Percentiles rank a stretch among this genome's conserved stretches.
Evolutionary conservation across 2,888 invertebrate species (phyloP).

Genomic region (Kuschelorhynchus macadamiae): DNA sequence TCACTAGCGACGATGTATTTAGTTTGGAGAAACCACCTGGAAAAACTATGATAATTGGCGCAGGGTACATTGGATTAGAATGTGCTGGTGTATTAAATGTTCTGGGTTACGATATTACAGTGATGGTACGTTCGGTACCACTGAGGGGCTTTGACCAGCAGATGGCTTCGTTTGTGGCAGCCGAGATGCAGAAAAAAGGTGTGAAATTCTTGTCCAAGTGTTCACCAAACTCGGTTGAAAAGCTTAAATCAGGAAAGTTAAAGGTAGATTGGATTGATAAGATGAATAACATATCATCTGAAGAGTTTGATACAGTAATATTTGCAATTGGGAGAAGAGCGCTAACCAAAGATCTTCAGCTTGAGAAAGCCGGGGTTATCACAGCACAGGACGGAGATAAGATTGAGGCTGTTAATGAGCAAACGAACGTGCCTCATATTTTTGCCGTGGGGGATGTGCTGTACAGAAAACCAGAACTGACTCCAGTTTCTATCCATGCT

Average conservation of each 20-base stretch:
- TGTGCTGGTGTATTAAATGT: slow-evolving; percentile 94
- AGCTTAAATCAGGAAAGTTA: slow-evolving; percentile 76
- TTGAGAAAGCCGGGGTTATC: slow-evolving; percentile 82
- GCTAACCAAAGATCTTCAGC: slow-evolving; percentile 79
- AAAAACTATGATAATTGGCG: slow-evolving; percentile 90
- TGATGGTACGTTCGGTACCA: slow-evolving; percentile 90
- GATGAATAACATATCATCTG: slow-evolving; percentile 66
- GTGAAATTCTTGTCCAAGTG: slow-evolving; percentile 82
- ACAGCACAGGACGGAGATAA: slow-evolving; percentile 76
- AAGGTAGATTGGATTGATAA: slow-evolving; percentile 78
- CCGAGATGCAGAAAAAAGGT: slow-evolving; percentile 85
- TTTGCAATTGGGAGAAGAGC: slow-evolving; percentile 89
- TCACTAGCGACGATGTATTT: slow-evolving; percentile 95
- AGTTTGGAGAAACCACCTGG: slow-evolving; percentile 86
- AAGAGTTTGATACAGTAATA: slow-evolving; percentile 86
- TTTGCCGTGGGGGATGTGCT: slow-evolving; percentile 95
- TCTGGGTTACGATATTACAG: slow-evolving; percentile 87
- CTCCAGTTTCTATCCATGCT: slow-evolving; percentile 94
- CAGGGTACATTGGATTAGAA: slow-evolving; percentile 94
- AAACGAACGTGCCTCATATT: slow-evolving; percentile 88
- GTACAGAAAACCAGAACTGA: slow-evolving; percentile 86
- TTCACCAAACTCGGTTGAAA: slow-evolving; percentile 81
- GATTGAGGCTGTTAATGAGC: slow-evolving; percentile 82
- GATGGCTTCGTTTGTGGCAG: slow-evolving; percentile 86
- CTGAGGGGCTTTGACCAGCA: slow-evolving; percentile 94